Conservation (phyloP, 2,888 invertebrate species). For the Plagodis pulveraria region DNA sequence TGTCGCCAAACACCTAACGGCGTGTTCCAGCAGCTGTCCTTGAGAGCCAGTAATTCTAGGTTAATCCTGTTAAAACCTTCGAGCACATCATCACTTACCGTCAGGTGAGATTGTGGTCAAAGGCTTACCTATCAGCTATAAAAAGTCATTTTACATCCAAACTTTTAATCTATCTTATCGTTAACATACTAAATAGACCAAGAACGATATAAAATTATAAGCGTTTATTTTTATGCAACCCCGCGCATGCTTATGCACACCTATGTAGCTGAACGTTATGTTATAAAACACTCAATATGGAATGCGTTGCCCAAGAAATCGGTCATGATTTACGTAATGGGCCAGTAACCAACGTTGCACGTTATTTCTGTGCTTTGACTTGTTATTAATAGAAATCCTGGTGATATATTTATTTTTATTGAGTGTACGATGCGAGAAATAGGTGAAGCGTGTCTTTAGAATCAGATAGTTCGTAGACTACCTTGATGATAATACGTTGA, state of each 20-base stretch:
- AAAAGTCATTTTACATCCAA: too few species aligned
- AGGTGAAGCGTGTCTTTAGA: conserved; percentile 7
- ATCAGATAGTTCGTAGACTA: too few species aligned
- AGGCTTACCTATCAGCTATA: too few species aligned
- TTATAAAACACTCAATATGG: conserved; percentile 53
- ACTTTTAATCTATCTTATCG: not conserved
- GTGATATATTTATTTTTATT: conserved; percentile 10
- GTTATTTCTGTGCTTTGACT: conserved; percentile 27
- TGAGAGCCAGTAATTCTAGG: too few species aligned
- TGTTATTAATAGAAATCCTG: conserved; percentile 19
- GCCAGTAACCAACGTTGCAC: conserved; percentile 43
- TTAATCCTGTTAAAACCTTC: too few species aligned
- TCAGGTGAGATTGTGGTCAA: too few species aligned
- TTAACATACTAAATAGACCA: not conserved
- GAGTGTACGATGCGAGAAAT: conserved; percentile 5
- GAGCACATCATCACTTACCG: too few species aligned
- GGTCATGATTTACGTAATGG: conserved; percentile 57
- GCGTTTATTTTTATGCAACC: conserved; percentile 18
- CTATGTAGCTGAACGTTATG: conserved; percentile 39
- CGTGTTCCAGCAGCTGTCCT: too few species aligned
- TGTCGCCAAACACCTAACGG: too few species aligned
- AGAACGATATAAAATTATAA: not conserved
- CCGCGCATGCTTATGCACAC: not conserved
- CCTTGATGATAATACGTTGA: not conserved
- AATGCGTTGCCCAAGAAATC: conserved; percentile 64